A percentile compares a stretch with the other conserved stretches of the same genome.
Evolutionary conservation across 2,797 vertebrate genomes (phyloP).

Genomic region (Phalanger gymnotis): DNA sequence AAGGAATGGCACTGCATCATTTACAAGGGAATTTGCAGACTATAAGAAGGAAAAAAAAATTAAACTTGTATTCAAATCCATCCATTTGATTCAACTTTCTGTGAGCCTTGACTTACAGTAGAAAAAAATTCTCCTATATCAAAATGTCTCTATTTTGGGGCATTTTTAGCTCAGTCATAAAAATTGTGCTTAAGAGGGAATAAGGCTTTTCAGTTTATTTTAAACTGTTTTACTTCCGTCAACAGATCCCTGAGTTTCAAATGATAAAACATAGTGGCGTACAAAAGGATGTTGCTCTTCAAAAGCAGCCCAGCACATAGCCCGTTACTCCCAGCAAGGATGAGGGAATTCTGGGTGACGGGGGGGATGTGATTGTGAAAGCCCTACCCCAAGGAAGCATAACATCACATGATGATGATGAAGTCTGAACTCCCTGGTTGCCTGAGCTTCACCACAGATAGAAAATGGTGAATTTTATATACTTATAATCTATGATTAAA

Average conservation of each 20-base stretch:
- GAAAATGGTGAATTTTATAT: background rate
- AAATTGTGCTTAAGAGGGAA: conserved; percentile 4
- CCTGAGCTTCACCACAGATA: conserved; percentile 48
- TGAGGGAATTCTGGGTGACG: conserved; percentile 9
- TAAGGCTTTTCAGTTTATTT: conserved; percentile 14
- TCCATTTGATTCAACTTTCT: conserved; percentile 35
- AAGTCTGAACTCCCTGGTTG: conserved; percentile 22
- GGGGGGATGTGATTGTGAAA: background rate
- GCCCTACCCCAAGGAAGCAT: background rate
- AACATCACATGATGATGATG: background rate
- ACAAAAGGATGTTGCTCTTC: conserved; percentile 25
- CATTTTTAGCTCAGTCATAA: conserved; percentile 8
- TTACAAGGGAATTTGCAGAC: conserved; percentile 17
- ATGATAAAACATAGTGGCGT: conserved; percentile 17
- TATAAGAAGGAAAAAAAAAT: background rate
- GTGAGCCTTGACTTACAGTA: conserved; percentile 31
- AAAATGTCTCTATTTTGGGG: conserved; percentile 34
- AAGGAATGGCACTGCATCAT: conserved; percentile 28
- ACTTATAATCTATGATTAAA: conserved; percentile 6
- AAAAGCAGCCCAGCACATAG: background rate
- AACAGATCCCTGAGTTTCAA: conserved; percentile 26
- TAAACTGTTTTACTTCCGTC: conserved; percentile 49
- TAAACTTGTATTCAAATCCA: conserved; percentile 15
- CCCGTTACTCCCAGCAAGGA: background rate
- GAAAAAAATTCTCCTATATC: conserved; percentile 45